phyloP scores from a whole-genome alignment of 2,797 vertebrate species.

The Menidia menidia region DNA sequence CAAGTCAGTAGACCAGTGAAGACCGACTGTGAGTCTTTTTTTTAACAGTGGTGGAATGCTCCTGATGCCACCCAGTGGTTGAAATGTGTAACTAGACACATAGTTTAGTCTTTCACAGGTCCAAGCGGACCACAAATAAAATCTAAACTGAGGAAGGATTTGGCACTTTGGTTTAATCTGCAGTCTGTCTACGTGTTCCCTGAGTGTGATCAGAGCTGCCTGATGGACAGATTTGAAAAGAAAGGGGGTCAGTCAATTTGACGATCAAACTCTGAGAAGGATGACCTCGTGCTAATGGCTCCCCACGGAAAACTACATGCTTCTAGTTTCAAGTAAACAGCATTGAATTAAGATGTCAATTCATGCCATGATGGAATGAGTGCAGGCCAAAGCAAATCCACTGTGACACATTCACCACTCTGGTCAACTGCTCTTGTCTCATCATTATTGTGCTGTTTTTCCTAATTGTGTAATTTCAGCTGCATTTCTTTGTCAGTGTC shows the following conservation, averaged over 20 bases:
- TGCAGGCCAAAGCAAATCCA: neutral
- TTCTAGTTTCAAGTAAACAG: neutral
- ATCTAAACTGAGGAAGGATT: neutral
- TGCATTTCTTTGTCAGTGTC: neutral
- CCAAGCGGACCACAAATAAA: neutral
- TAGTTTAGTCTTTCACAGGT: neutral
- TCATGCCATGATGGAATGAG: neutral
- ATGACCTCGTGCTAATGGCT: neutral
- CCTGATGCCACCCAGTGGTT: constrained; percentile 31
- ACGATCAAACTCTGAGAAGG: neutral
- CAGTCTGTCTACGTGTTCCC: neutral
- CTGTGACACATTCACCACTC: neutral
- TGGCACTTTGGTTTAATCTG: neutral
- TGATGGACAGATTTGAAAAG: neutral
- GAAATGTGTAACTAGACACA: neutral
- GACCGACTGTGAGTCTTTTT: neutral
- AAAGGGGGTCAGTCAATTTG: neutral
- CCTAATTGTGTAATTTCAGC: neutral
- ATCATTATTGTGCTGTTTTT: neutral
- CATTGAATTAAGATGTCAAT: constrained; percentile 9
- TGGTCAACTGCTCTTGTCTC: neutral
- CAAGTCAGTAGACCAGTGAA: neutral
- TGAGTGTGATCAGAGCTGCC: neutral
- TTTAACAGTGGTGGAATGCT: neutral
- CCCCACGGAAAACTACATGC: neutral